Evolutionary conservation across 2,888 invertebrate genomes (phyloP), one percentile per base, ranked within the genome.

Genomic region (Xestia c-nigrum): DNA sequence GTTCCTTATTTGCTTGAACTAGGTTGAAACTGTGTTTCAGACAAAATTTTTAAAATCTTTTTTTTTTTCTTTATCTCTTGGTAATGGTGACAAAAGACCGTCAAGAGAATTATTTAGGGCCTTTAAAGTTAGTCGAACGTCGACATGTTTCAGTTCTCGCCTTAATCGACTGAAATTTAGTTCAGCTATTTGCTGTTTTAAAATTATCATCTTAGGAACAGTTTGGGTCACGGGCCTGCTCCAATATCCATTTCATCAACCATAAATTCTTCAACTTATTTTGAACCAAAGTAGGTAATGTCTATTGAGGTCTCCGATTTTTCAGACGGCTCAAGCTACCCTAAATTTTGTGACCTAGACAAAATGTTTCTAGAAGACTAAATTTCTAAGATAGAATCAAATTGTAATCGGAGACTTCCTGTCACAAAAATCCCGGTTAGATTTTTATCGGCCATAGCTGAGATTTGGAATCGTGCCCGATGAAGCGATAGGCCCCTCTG

Each of bases 381-480:
- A 21, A 14, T n/a, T 21, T 47, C 12, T 9, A 52, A 81, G 38
- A 40, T 24, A 16, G 9, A 14, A 0, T 0, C 61, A 65, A 47
- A 57, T 46, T 57, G 50, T 71, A 74, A 70, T 64, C 67, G 52
- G 5, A 31, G 7, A 43, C 61, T 65, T 63, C 1, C n/a, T 59
- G 19, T 59, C 12, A 68, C 59, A 65, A 71, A 84, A 74, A 57
- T 40, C n/a, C 55, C 43, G 12, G 57, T 57, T 12, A 55, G 64
- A 75, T 74, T 67, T 66, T 72, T 63, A 72, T 84, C 59, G n/a
- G 69, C 40, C 21, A n/a, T 14, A 46, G 38, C 14, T n/a, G 21
- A 69, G 57, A 70, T 85, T 85, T 81, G 81, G 81, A 81, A 66
- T 55, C 24, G 38, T 82, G 72, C 71, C 71, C 85, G 72, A 81